Conservation (phyloP, 2,888 invertebrate genomes). For the Agrotis puta region DNA sequence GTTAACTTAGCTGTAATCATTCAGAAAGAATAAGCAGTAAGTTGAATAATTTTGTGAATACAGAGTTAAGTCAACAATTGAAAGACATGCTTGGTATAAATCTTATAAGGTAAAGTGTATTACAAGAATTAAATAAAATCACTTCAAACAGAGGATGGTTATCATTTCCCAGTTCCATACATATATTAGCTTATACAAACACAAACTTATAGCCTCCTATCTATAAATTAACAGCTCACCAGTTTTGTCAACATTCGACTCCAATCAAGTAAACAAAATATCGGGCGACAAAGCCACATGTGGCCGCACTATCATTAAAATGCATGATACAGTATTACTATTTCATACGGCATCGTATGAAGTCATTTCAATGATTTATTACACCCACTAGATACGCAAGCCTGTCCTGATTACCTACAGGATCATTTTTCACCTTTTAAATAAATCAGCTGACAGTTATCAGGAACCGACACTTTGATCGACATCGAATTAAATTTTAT, state of each 20-base stretch:
- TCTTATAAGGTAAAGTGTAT: not conserved
- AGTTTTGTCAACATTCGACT: conserved; percentile 49
- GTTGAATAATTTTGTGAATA: not conserved
- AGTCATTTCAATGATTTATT: conserved; percentile 65
- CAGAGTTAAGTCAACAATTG: not conserved
- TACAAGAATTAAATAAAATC: not conserved
- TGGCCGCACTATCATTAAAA: conserved; percentile 53
- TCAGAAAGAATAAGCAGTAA: not conserved
- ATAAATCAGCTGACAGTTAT: conserved; percentile 74
- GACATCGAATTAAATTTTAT: conserved; percentile 75
- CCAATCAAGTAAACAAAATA: conserved; percentile 57
- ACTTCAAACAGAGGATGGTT: not conserved
- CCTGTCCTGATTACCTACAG: conserved; percentile 55
- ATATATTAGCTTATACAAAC: conserved; percentile 11
- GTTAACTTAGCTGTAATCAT: conserved; percentile 8
- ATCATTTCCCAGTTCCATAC: not conserved
- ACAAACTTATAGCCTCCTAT: conserved; percentile 43
- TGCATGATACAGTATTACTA: conserved; percentile 50
- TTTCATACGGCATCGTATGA: conserved; percentile 40
- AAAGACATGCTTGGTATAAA: not conserved
- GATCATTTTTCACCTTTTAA: conserved; percentile 65
- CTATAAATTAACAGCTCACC: conserved; percentile 51
- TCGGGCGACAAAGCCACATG: conserved; percentile 48
- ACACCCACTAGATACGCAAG: conserved; percentile 39
- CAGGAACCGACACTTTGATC: conserved; percentile 72